These are phyloP conservation scores for Thelaira solivaga DNA, from an alignment of 2,888 invertebrate genomes.

Conservation along the genomic window DNA sequence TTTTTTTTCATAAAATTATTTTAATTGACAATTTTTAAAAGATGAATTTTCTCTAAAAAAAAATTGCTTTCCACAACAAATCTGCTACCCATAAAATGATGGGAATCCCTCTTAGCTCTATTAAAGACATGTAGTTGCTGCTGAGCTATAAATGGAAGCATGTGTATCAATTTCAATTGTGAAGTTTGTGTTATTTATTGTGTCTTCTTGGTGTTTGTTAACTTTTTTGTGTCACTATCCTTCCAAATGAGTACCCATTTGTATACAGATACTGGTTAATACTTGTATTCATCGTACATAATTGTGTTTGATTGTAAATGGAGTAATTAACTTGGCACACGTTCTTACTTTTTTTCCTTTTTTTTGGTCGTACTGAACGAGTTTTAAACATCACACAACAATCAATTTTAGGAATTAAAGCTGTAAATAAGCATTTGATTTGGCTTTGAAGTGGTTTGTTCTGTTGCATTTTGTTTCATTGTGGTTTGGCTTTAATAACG, in stretches of 20 bases:
- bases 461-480: neutral
- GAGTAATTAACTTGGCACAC: slow-evolving; percentile 54
- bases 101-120: too few relatives aligned
- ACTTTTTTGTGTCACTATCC: neutral
- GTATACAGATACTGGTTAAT: too few relatives aligned
- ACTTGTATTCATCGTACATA: neutral
- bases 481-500: neutral
- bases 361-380: slow-evolving; percentile 13
- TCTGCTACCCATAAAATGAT: too few relatives aligned
- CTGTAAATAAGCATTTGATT: slow-evolving; percentile 31
- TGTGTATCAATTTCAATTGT: neutral
- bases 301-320: slow-evolving; percentile 17
- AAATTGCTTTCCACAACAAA: too few relatives aligned
- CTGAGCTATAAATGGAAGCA: too few relatives aligned
- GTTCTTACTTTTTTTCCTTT: too few relatives aligned
- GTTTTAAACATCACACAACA: slow-evolving; percentile 11
- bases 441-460: slow-evolving; percentile 1
- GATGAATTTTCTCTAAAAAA: too few relatives aligned
- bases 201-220: neutral
- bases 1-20: too few relatives aligned
- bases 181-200: neutral
- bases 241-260: neutral
- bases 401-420: slow-evolving; percentile 36
- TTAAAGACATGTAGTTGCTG: too few relatives aligned
- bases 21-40: too few relatives aligned